Evolutionary conservation across 2,797 vertebrate species (phyloP), one percentile per base, ranked within the genome.

Genomic region (Clarias laeviceps): DNA sequence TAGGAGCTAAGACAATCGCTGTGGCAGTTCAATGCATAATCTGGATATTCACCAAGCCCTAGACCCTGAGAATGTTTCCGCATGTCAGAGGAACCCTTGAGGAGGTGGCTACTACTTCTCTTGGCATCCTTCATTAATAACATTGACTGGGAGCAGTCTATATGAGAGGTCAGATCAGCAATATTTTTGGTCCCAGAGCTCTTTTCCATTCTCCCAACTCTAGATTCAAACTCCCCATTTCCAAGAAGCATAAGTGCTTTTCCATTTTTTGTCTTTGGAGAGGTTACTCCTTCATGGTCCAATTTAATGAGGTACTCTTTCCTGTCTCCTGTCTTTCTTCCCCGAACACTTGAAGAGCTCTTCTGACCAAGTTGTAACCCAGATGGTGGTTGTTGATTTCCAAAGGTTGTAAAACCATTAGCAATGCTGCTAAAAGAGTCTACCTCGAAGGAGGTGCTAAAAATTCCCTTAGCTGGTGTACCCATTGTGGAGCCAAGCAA

Each of bases 361-460:
- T 91, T 96, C 93, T 85, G 94, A 89, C 88, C 83, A 66, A 90
- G 70, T 0, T 93, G 92, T 32, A 93, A 79, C n/a, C 91, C 87
- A 79, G 88, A 74, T 70, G 87, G 61, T 79, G 85, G 70, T 40
- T 96, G 92, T 74, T 90, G 90, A 80, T 87, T 89, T 0, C 96
- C 95, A 0, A 99, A 99, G 80, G 96, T 94, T 0, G 95, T 93
- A 45, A 97, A 98, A 83, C 97, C 96, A 72, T 97, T 97, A 91
- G 98, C 97, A 57, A 99, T 97, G 94, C 98, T 97, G 89, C 98
- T 96, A 90, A 99, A 99, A 65, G 98, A 99, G 92, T 97, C 97
- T 0, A 98, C 96, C 0, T 96, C 95, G 37, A 99, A 99, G 81
- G 97, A 95, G 0, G 97, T 98, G 90, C 97, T 97, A 54, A 99